A percentile compares a stretch with the other conserved stretches of the same genome.
phyloP scores from a whole-genome alignment of 2,113 vertebrate species.

The Columba livia region DNA sequence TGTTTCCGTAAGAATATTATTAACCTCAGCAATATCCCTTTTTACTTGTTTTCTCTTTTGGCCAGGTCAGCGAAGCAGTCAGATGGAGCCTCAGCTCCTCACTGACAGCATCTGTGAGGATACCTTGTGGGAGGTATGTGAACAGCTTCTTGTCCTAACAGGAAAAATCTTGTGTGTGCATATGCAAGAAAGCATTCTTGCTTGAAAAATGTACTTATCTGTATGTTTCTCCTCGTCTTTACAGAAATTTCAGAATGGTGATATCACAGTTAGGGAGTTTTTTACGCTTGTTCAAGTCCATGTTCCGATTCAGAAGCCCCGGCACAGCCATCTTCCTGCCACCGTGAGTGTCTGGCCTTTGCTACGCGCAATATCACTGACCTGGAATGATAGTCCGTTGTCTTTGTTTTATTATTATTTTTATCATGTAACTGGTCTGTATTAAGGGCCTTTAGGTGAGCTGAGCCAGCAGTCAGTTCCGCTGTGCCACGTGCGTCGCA shows the following conservation, averaged over 20 bases:
- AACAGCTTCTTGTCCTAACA: not conserved
- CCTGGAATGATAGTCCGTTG: not conserved
- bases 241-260: constrained; percentile 87
- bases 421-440: not conserved
- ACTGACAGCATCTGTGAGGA: constrained; percentile 74
- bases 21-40: not conserved
- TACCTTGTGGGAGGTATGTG: constrained; percentile 81
- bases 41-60: not conserved
- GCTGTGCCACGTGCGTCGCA: not conserved
- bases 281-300: constrained; percentile 89
- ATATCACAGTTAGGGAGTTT: constrained; percentile 88
- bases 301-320: constrained; percentile 87
- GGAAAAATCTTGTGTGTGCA: not conserved
- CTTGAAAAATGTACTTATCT: not conserved
- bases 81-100: constrained; percentile 85
- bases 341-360: constrained; percentile 73
- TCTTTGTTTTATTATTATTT: not conserved
- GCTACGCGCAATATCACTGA: not conserved
- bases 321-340: constrained; percentile 84
- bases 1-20: not conserved
- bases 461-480: not conserved
- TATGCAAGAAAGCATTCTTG: not conserved
- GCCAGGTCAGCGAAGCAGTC: constrained; percentile 81
- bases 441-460: not conserved
- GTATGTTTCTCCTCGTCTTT: not conserved